Evolutionary conservation across 2,113 vertebrate genomes (phyloP).

Genomic region (Gila orcuttii): DNA sequence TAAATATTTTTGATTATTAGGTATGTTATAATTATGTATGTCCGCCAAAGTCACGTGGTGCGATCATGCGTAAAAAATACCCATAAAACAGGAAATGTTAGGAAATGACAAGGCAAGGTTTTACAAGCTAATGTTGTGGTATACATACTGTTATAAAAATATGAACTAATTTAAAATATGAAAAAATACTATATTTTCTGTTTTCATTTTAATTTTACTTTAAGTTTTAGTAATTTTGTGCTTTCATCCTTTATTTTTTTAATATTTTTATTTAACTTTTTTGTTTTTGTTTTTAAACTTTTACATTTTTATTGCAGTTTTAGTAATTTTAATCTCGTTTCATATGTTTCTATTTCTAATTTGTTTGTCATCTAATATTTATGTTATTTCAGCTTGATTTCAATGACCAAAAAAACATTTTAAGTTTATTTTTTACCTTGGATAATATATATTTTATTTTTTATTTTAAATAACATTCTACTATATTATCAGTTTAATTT

Average conservation of each 20-base stretch:
- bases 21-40: neutral
- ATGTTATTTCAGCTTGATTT: too few species aligned
- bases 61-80: neutral
- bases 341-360: neutral
- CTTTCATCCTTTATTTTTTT: neutral
- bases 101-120: neutral
- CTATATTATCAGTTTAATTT: neutral
- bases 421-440: too few species aligned
- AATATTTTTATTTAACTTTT: too few species aligned
- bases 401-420: too few species aligned
- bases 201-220: neutral
- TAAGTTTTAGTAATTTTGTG: neutral
- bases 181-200: neutral
- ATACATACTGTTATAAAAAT: neutral
- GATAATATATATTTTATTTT: too few species aligned
- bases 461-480: too few species aligned
- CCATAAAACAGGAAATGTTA: neutral
- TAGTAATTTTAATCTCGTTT: neutral
- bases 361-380: neutral
- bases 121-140: neutral
- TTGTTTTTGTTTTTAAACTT: too few species aligned
- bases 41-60: neutral
- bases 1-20: too few species aligned
- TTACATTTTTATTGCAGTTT: neutral
- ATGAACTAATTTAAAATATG: too few species aligned